Conservation (phyloP, 2,888 invertebrate genomes). For the Nyleta sp. region DNA sequence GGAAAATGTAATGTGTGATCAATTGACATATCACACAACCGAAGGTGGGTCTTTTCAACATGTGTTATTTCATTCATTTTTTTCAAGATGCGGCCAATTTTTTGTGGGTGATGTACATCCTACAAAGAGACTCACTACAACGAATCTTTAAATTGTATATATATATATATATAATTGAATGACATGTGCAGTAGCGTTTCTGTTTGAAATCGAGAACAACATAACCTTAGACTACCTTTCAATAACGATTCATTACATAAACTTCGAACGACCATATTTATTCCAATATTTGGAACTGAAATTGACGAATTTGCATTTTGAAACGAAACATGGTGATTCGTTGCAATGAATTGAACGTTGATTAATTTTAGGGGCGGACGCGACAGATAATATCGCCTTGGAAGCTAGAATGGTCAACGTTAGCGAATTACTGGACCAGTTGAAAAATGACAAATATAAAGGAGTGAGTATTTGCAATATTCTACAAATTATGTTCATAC, state of each 20-base stretch:
- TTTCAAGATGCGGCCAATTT: too few relatives aligned
- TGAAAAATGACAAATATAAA: slow-evolving; percentile 77
- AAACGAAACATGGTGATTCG: neutral
- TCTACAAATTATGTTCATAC: too few relatives aligned
- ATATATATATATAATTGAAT: slow-evolving; percentile 17
- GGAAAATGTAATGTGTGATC: slow-evolving; percentile 73
- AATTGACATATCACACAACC: slow-evolving; percentile 65
- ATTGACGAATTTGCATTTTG: neutral
- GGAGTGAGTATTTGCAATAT: too few relatives aligned
- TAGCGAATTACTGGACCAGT: slow-evolving; percentile 80
- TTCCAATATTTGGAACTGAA: neutral
- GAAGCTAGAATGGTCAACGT: slow-evolving; percentile 79
- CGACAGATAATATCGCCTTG: slow-evolving; percentile 85
- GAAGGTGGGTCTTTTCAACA: slow-evolving; percentile 76
- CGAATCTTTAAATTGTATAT: neutral
- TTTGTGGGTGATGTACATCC: too few relatives aligned
- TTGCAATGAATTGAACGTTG: neutral
- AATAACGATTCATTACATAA: slow-evolving; percentile 7
- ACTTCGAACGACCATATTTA: neutral
- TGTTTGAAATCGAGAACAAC: slow-evolving; percentile 13
- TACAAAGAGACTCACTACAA: neutral
- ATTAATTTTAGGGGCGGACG: slow-evolving; percentile 81
- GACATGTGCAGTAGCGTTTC: slow-evolving; percentile 34
- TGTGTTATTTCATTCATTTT: too few relatives aligned
- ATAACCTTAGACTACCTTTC: slow-evolving; percentile 15